These are phyloP conservation scores for Metridium senile DNA, from an alignment of 92 coral and sea anemone species.

Conservation along the genomic window DNA sequence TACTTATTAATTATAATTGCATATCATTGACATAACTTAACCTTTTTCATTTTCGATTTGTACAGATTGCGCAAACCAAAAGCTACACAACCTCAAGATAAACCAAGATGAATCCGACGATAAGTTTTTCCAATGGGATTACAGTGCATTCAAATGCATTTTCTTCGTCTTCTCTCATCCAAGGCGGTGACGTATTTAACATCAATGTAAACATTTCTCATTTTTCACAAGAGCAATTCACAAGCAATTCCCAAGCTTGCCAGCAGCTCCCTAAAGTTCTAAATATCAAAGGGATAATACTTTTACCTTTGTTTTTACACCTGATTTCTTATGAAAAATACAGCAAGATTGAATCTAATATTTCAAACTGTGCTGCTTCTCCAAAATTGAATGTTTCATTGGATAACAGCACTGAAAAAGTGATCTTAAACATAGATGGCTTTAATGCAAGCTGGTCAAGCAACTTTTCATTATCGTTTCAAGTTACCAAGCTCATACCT, in stretches of 20 bases:
- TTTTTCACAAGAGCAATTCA: constrained; percentile 41
- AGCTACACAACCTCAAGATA: not conserved
- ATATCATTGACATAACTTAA: not conserved
- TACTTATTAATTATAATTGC: too few relatives aligned
- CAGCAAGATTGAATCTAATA: constrained; percentile 36
- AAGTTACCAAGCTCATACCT: constrained; percentile 46
- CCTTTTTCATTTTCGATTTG: not conserved
- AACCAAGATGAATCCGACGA: constrained; percentile 2
- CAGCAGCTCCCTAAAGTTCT: constrained; percentile 27
- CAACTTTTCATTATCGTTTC: constrained; percentile 29
- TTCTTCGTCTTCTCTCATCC: constrained; percentile 43
- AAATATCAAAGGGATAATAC: constrained; percentile 44
- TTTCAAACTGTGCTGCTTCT: constrained; percentile 51
- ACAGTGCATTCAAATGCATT: constrained; percentile 28
- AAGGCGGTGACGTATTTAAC: constrained; percentile 64
- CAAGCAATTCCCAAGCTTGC: constrained; percentile 64
- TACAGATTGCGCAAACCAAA: not conserved
- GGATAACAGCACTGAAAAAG: not conserved
- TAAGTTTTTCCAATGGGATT: constrained; percentile 31
- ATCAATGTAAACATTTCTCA: constrained; percentile 49
- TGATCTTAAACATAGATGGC: constrained; percentile 36
- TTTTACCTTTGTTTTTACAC: constrained; percentile 59
- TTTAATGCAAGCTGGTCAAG: constrained; percentile 80
- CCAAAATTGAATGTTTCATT: constrained; percentile 45
- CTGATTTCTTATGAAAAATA: constrained; percentile 29